Evolutionary conservation across 2,113 vertebrate genomes (phyloP).

Genomic region (Motacilla tschutschensis): DNA sequence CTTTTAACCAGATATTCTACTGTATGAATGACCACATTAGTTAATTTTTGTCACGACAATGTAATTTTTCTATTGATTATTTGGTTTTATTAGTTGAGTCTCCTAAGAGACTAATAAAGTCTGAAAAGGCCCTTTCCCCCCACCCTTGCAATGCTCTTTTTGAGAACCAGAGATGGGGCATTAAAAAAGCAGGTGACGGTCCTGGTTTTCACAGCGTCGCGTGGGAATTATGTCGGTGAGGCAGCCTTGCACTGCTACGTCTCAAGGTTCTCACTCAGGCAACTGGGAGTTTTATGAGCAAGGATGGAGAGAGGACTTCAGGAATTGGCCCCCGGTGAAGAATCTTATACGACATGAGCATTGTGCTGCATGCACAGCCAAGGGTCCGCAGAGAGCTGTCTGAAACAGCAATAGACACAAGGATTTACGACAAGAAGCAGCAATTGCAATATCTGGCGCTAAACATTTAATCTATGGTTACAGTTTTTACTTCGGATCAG

Average conservation of each 20-base stretch:
- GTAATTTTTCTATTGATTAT: conserved; percentile 74
- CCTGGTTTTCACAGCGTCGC: conserved; percentile 18
- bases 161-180: conserved; percentile 21
- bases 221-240: conserved; percentile 13
- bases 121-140: conserved; percentile 11
- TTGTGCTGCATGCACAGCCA: conserved; percentile 60
- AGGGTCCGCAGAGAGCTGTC: conserved; percentile 72
- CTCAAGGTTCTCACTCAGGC: conserved; percentile 28
- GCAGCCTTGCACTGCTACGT: background rate
- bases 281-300: conserved; percentile 44
- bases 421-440: conserved; percentile 76
- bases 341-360: conserved; percentile 67
- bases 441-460: conserved; percentile 76
- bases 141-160: background rate
- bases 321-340: conserved; percentile 66
- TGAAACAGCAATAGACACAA: conserved; percentile 75
- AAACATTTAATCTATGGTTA: conserved; percentile 83
- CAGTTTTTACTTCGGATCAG: conserved; percentile 76
- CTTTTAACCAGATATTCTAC: conserved; percentile 71
- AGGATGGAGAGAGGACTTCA: conserved; percentile 48
- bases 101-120: conserved; percentile 65
- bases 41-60: conserved; percentile 70
- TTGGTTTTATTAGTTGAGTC: conserved; percentile 65
- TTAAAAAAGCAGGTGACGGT: background rate
- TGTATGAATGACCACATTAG: conserved; percentile 70